A percentile compares a stretch with the other conserved stretches of the same genome.
Evolutionary conservation across 1,140 invertebrate genomes (phyloP).

Genomic region (Drosophila nigromelanica): DNA sequence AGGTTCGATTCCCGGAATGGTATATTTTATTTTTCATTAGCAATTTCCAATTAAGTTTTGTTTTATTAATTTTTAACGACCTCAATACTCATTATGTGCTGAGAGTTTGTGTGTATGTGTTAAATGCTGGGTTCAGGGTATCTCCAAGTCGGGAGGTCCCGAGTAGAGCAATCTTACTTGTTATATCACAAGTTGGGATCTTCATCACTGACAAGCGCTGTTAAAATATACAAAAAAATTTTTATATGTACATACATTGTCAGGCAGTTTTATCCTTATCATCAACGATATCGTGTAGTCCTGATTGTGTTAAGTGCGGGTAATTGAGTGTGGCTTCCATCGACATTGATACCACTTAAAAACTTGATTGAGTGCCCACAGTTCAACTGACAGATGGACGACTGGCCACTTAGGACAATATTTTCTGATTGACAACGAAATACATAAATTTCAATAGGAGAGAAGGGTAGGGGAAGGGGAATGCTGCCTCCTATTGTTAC

Average conservation of each 20-base stretch:
- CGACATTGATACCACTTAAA: conserved; percentile 54
- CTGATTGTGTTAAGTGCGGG: conserved; percentile 53
- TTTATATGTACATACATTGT: conserved; percentile 36
- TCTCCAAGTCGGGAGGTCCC: too few relatives aligned
- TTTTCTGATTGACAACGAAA: conserved; percentile 41
- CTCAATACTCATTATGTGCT: too few relatives aligned
- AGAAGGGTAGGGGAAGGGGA: too few relatives aligned
- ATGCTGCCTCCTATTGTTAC: neutral
- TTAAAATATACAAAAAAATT: conserved; percentile 47
- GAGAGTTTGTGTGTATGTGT: too few relatives aligned
- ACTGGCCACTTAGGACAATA: neutral
- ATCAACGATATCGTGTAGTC: conserved; percentile 13
- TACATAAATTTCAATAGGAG: conserved; percentile 32
- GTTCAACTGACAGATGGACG: conserved; percentile 15
- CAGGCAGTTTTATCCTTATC: conserved; percentile 56
- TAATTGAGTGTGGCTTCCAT: conserved; percentile 70
- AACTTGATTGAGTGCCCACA: conserved; percentile 57
- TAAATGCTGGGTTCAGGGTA: too few relatives aligned
- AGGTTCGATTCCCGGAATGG: too few relatives aligned
- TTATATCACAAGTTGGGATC: too few relatives aligned
- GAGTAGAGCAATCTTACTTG: too few relatives aligned
- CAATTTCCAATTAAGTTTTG: too few relatives aligned
- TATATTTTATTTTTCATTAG: too few relatives aligned
- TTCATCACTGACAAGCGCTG: conserved; percentile 57
- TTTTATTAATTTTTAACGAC: too few relatives aligned